Percentiles rank a stretch among this genome's conserved stretches.
Evolutionary conservation across 2,888 invertebrate species (phyloP).

Genomic region (Drosophila demipolita): DNA sequence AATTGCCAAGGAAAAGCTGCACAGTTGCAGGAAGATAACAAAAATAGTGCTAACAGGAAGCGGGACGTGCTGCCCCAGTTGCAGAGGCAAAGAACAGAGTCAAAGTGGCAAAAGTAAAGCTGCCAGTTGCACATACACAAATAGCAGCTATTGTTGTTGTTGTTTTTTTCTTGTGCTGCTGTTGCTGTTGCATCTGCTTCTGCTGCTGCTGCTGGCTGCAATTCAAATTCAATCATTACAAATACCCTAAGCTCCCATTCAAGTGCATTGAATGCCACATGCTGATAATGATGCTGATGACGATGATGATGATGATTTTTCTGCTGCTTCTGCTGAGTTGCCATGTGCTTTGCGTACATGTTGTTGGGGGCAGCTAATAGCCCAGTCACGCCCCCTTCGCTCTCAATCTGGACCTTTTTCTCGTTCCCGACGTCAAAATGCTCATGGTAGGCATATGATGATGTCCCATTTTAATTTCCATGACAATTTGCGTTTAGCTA

Average conservation of each 20-base stretch:
- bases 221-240: slow-evolving; percentile 77
- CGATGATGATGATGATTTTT: slow-evolving; percentile 23
- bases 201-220: slow-evolving; percentile 43
- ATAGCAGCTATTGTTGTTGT: slow-evolving; percentile 25
- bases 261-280: slow-evolving; percentile 47
- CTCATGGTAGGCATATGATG: slow-evolving; percentile 6
- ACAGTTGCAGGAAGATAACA: slow-evolving; percentile 37
- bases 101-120: slow-evolving; percentile 27
- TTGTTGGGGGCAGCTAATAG: slow-evolving; percentile 57
- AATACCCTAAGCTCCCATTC: slow-evolving; percentile 66
- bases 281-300: slow-evolving; percentile 16
- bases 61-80: background rate
- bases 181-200: slow-evolving; percentile 7
- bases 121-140: slow-evolving; percentile 47
- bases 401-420: background rate
- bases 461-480: slow-evolving; percentile 9
- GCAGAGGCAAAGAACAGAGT: background rate
- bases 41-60: slow-evolving; percentile 19
- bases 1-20: slow-evolving; percentile 31
- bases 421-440: slow-evolving; percentile 26
- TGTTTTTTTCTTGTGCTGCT: background rate
- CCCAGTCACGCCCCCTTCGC: slow-evolving; percentile 16
- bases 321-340: slow-evolving; percentile 27
- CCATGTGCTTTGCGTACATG: slow-evolving; percentile 45
- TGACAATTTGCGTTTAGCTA: slow-evolving; percentile 40